Evolutionary conservation across 1,140 invertebrate genomes (phyloP).

Genomic region (Anastrepha ludens): DNA sequence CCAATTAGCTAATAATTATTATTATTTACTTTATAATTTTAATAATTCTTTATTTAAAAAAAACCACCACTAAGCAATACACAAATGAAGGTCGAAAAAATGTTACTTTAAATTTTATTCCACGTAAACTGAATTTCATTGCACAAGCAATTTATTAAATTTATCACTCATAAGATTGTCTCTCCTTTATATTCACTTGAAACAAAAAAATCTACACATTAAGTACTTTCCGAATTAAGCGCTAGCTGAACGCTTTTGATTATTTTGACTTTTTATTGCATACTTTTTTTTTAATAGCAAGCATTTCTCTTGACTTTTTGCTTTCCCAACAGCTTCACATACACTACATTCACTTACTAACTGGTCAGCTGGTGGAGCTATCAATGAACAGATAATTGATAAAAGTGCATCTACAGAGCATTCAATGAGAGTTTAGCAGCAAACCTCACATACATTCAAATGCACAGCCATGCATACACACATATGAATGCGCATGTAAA

Average conservation of each 20-base stretch:
- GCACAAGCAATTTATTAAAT: too few species aligned
- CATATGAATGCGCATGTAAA: too few species aligned
- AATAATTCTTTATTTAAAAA: too few species aligned
- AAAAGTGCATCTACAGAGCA: slow-evolving; percentile 31
- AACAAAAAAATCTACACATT: neutral
- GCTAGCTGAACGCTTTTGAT: neutral
- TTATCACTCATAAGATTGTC: neutral
- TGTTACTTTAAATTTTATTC: too few species aligned
- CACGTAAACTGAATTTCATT: too few species aligned
- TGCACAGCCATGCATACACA: neutral
- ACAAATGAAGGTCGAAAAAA: too few species aligned
- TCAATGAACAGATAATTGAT: slow-evolving; percentile 34
- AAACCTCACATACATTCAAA: neutral
- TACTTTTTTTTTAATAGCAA: neutral
- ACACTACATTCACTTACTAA: neutral
- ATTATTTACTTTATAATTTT: too few species aligned
- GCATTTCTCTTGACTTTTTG: neutral
- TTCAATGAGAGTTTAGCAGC: neutral
- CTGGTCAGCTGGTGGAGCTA: slow-evolving; percentile 16
- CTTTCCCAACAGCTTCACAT: slow-evolving; percentile 24
- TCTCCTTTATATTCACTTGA: neutral
- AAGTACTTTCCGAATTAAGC: slow-evolving; percentile 8
- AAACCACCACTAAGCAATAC: too few species aligned
- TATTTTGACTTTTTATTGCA: neutral
- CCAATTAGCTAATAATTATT: too few species aligned